Conservation (phyloP, 2,888 invertebrate species). For the Hirudinaria manillensis region DNA sequence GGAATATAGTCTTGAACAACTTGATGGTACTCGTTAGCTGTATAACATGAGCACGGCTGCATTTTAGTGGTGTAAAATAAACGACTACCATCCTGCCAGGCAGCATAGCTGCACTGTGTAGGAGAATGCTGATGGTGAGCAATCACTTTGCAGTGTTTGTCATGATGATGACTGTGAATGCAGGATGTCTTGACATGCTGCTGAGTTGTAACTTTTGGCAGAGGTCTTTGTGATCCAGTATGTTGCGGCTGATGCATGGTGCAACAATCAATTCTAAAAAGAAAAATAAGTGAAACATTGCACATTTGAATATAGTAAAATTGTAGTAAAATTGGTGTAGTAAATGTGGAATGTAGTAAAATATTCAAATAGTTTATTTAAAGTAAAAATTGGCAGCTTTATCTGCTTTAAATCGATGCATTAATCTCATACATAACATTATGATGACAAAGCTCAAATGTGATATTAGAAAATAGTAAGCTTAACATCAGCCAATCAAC, state of each 20-base stretch:
- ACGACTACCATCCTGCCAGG: conserved; percentile 11
- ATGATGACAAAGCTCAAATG: too few species aligned
- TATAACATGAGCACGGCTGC: conserved; percentile 11
- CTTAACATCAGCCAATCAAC: too few species aligned
- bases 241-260: background rate
- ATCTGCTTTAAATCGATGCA: too few species aligned
- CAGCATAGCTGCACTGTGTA: background rate
- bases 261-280: background rate
- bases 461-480: too few species aligned
- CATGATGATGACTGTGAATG: conserved; percentile 7
- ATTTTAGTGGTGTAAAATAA: background rate
- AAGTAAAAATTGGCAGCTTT: too few species aligned
- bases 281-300: too few species aligned
- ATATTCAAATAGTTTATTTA: too few species aligned
- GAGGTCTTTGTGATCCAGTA: background rate
- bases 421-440: too few species aligned
- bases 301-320: too few species aligned
- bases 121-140: conserved; percentile 10
- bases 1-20: conserved; percentile 25
- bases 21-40: conserved; percentile 22
- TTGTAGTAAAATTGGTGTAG: too few species aligned
- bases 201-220: background rate
- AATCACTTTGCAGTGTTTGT: conserved; percentile 6
- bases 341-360: too few species aligned
- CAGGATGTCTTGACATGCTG: background rate